Conservation (phyloP, 2,113 vertebrate genomes). For the Oryzias javanicus region DNA sequence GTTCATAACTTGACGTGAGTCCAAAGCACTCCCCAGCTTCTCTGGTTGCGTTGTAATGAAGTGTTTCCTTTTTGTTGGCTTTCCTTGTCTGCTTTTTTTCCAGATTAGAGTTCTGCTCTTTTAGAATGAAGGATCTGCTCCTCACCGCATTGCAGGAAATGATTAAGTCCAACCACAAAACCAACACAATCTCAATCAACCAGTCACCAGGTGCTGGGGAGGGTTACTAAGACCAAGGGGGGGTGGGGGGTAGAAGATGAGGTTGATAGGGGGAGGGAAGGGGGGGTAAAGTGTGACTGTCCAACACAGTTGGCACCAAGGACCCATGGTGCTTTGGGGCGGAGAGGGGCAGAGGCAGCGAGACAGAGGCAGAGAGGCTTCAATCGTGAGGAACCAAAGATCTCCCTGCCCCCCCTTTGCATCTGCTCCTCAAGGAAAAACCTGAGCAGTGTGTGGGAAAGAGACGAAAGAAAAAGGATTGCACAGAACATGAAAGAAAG, state of each 20-base stretch:
- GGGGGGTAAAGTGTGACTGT: slow-evolving; percentile 71
- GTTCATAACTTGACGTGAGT: slow-evolving; percentile 49
- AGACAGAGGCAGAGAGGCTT: slow-evolving; percentile 58
- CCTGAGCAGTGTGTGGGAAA: slow-evolving; percentile 32
- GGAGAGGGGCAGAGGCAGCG: slow-evolving; percentile 50
- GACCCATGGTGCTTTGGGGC: slow-evolving; percentile 69
- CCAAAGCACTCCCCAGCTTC: slow-evolving; percentile 47
- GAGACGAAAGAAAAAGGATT: slow-evolving; percentile 27
- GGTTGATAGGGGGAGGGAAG: slow-evolving; percentile 30
- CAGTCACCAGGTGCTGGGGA: slow-evolving; percentile 47
- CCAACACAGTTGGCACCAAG: slow-evolving; percentile 76
- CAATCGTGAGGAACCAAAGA: slow-evolving; percentile 38
- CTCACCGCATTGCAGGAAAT: background rate
- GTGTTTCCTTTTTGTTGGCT: slow-evolving; percentile 37
- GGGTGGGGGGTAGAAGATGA: no score
- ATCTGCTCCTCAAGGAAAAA: slow-evolving; percentile 46
- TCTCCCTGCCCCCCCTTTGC: slow-evolving; percentile 41
- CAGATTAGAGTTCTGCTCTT: background rate
- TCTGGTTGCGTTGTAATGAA: slow-evolving; percentile 43
- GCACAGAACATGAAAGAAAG: slow-evolving; percentile 69
- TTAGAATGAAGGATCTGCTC: slow-evolving; percentile 2
- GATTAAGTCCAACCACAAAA: slow-evolving; percentile 24
- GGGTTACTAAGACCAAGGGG: background rate
- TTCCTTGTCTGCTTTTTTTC: slow-evolving; percentile 25
- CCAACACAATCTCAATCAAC: slow-evolving; percentile 43